These are phyloP conservation scores for Netelia virgata DNA, from an alignment of 2,888 invertebrate species.

Conservation along the genomic window DNA sequence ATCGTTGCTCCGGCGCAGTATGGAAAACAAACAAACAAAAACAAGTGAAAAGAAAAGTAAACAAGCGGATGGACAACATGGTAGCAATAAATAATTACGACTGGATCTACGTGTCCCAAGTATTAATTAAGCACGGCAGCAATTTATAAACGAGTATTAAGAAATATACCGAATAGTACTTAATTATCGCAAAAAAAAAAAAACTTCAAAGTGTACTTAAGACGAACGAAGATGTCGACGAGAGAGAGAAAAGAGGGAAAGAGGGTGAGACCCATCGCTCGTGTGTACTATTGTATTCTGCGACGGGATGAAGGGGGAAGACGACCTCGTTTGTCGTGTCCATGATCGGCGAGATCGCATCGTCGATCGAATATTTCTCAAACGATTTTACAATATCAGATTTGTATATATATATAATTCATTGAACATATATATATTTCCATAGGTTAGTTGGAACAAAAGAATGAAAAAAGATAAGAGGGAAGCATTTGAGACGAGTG, in stretches of 20 bases:
- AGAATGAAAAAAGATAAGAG: neutral
- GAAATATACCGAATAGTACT: conserved; percentile 76
- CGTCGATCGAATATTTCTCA: conserved; percentile 25
- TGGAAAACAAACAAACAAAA: conserved; percentile 33
- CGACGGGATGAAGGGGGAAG: conserved; percentile 10
- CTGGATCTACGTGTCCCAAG: conserved; percentile 75
- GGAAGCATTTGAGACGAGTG: conserved; percentile 26
- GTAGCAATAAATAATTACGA: conserved; percentile 70
- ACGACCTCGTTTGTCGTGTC: neutral
- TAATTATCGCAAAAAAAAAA: conserved; percentile 69
- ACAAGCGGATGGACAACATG: conserved; percentile 36
- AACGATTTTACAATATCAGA: conserved; percentile 47
- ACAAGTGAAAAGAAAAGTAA: conserved; percentile 37
- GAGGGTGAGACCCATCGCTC: neutral
- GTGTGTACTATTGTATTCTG: conserved; percentile 33
- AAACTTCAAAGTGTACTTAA: conserved; percentile 78
- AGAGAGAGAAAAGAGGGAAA: too few relatives aligned
- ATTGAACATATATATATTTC: conserved; percentile 44
- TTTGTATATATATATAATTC: conserved; percentile 21
- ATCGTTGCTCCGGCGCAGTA: conserved; percentile 42
- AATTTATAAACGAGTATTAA: conserved; percentile 76
- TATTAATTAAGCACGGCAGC: conserved; percentile 75
- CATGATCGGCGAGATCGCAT: neutral
- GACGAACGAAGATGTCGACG: conserved; percentile 59
- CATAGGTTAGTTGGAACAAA: conserved; percentile 39